Base-by-base conservation (phyloP, 2,888 invertebrate genomes). In the Agrochola litura region DNA sequence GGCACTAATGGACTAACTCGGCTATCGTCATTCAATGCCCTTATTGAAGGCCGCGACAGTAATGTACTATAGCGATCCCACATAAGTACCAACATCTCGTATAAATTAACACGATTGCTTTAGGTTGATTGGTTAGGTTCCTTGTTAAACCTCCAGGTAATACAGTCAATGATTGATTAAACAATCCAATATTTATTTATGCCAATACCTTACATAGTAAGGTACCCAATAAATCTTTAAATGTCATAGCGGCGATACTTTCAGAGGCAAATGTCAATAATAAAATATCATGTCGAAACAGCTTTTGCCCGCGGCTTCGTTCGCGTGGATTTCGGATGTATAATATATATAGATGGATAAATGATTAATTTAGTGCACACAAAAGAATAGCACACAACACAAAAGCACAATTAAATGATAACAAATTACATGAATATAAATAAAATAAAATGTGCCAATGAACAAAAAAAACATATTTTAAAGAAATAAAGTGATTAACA, bases 61-160 rank as follows among this genome's bases (percentile, higher is more conserved):
- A 37, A 3, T 37, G 37, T 37, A 37, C 37, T 5, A 37, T 5
- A 37, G 5, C 37, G 37, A 37, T 5, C 37, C 37, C 16, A n/a
- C 56, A n/a, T 56, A 22, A 37, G 8, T 14, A 4, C 63, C 14
- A 37, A 64, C 2, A 56, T 41, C 56, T 41, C 5, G 25, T 30
- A 30, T 71, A 43, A 56, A 52, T 69, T 30, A 63, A 37, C 25
- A 14, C 37, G 16, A 77, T 41, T 63, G 54, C 25, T 70, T 71
- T 2, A 49, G 16, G 2, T 52, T 77, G 43, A 77, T 77, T 77
- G 60, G 60, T 41, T 75, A 41, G 75, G 63, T 64, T 64, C 22
- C 22, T 46, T 30, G 49, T 69, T 46, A 43, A 43, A 43, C 43
- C 43, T 37, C 37, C 37, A 46, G 49, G 49, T 49, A 49, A 49